Percentiles rank a stretch among this genome's conserved stretches.
Conservation (phyloP, 2,113 vertebrate genomes). For the Anolis carolinensis region DNA sequence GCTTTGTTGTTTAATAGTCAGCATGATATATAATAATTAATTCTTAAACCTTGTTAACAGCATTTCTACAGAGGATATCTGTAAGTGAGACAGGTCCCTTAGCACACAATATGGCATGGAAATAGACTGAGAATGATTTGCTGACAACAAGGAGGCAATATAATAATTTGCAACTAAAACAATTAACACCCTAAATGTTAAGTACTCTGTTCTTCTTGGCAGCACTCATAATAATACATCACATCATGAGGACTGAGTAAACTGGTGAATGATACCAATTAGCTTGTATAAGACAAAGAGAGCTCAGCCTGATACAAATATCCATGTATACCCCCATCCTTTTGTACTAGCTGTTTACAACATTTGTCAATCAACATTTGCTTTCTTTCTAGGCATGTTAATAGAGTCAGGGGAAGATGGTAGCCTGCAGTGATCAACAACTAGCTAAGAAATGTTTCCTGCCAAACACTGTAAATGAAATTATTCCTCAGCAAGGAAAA, state of each 20-base stretch:
- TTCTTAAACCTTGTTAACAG: slow-evolving; percentile 67
- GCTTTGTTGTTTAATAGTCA: slow-evolving; percentile 63
- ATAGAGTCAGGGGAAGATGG: not conserved
- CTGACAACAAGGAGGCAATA: slow-evolving; percentile 56
- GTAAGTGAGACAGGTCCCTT: slow-evolving; percentile 61
- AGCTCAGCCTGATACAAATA: slow-evolving; percentile 11
- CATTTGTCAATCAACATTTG: slow-evolving; percentile 41
- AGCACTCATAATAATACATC: slow-evolving; percentile 41
- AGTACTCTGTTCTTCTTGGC: slow-evolving; percentile 61
- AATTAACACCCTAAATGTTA: slow-evolving; percentile 67
- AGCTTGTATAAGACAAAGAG: slow-evolving; percentile 23
- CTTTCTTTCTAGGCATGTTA: not conserved
- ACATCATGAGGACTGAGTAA: slow-evolving; percentile 41
- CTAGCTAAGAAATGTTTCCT: fast-evolving
- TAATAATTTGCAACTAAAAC: slow-evolving; percentile 59
- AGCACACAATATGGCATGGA: slow-evolving; percentile 50
- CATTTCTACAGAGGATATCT: slow-evolving; percentile 54
- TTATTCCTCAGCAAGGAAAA: not conserved
- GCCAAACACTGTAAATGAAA: not conserved
- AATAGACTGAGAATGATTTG: slow-evolving; percentile 57
- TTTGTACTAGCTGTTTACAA: slow-evolving; percentile 23
- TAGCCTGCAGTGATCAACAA: not conserved
- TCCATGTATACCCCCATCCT: slow-evolving; percentile 33
- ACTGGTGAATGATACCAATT: slow-evolving; percentile 37
- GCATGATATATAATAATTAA: slow-evolving; percentile 71